Base-by-base conservation (phyloP, 37 sponge, comb jelly and placozoan species). In the Haliclona indistincta region DNA sequence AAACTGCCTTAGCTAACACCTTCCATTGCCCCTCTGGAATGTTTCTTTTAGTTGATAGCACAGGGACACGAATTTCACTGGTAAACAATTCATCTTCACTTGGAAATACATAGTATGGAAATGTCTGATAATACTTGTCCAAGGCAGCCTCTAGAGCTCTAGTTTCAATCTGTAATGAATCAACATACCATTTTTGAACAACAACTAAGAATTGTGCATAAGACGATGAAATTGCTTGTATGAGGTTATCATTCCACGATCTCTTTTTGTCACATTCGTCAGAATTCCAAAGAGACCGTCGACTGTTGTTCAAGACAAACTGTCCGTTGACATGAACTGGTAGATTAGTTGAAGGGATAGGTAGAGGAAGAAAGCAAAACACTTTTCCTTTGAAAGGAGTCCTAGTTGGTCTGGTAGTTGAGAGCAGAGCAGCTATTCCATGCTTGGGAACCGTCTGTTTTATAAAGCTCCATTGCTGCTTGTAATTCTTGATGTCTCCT, bases 371-470 rank as follows among this genome's bases (percentile, higher is more conserved):
- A 61, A 61, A 61, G 15, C 26, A 61, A 61, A 61, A 61, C 10
- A 28, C 15, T 19, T n/a, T n/a, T 61, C 51, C 51, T 26, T 15
- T 5, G 33, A 56, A 13, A 23, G 28, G 51, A 47, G 15, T 47
- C 13, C 15, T 15, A 47, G 13, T 47, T 47, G 15, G 25, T 23
- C 15, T 13, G 8, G 10, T 28, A 61, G 8, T 11, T n/a, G n/a
- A n/a, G 8, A 74, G 25, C 37, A 68, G 75, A 28, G 76, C 70
- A 58, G 83, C 83, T 64, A 82, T 82, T 13, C 83, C 83, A 75
- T 82, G 83, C 39, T 54, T 54, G 35, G 83, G 83, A 38, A 66
- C 56, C 10, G 74, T 45, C 30, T 41, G 44, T 8, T 19, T 54
- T 6, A 74, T 51, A 38, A 54, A 74, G 4, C 52, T 55, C 83